Evolutionary conservation across 2,797 vertebrate genomes (phyloP).

Genomic region (Poecilia velifera): DNA sequence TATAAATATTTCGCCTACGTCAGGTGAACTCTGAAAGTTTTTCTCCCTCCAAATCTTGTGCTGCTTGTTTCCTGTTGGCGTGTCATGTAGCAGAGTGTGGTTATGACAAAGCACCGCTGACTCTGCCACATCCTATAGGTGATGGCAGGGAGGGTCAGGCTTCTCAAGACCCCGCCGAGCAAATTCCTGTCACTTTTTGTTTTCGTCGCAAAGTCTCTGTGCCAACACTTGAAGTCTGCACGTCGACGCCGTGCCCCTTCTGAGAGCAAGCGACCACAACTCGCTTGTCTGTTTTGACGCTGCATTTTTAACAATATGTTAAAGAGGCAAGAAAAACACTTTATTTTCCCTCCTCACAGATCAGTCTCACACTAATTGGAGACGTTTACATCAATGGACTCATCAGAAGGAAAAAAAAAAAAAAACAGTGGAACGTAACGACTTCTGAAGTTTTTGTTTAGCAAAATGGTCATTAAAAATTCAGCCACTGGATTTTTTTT

Average conservation of each 20-base stretch:
- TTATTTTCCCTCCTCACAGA: constrained; percentile 7
- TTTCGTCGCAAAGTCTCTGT: constrained; percentile 64
- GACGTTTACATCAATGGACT: constrained; percentile 63
- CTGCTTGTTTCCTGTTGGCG: constrained; percentile 13
- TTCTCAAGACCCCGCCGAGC: constrained; percentile 37
- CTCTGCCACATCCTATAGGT: constrained; percentile 37
- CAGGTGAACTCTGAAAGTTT: constrained; percentile 31
- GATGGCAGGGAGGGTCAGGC: constrained; percentile 46
- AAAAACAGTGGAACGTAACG: constrained; percentile 40
- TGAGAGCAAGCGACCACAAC: constrained; percentile 54
- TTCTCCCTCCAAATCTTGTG: constrained; percentile 23
- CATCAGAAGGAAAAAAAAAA: constrained; percentile 24
- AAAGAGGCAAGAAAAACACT: constrained; percentile 42
- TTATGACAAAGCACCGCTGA: constrained; percentile 42
- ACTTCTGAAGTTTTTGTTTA: constrained; percentile 25
- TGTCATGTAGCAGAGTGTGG: constrained; percentile 17
- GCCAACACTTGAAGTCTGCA: constrained; percentile 46
- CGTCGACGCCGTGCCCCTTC: constrained; percentile 45
- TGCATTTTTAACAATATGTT: constrained; percentile 43
- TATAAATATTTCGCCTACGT: constrained; percentile 14
- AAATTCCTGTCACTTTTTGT: constrained; percentile 57
- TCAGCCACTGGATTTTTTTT: constrained; percentile 20
- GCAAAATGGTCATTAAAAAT: constrained; percentile 57
- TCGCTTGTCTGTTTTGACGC: constrained; percentile 51
- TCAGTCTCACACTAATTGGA: constrained; percentile 59